Conservation (phyloP, 2,113 vertebrate genomes). For the Leuciscus idus region DNA sequence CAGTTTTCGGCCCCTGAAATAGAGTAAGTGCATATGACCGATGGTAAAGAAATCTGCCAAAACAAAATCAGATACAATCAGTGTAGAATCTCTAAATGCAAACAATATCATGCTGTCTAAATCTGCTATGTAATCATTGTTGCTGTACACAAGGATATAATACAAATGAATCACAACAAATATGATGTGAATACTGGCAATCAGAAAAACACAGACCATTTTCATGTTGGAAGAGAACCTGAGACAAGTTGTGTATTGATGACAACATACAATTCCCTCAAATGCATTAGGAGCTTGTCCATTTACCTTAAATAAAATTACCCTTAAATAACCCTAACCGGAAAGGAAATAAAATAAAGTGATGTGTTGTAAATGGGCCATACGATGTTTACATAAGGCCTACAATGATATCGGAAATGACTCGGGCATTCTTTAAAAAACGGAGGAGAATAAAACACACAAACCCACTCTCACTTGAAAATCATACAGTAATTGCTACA, state of each 20-base stretch:
- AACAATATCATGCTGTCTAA: conserved; percentile 76
- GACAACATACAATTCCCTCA: conserved; percentile 13
- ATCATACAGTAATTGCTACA: conserved; percentile 45
- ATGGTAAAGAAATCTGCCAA: conserved; percentile 29
- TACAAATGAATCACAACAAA: conserved; percentile 77
- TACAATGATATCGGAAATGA: conserved; percentile 32
- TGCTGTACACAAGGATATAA: conserved; percentile 62
- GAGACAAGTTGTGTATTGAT: conserved; percentile 54
- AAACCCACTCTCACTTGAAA: conserved; percentile 36
- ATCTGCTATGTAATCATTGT: conserved; percentile 74
- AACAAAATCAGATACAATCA: conserved; percentile 49
- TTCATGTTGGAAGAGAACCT: conserved; percentile 50
- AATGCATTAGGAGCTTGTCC: not conserved
- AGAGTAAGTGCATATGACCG: conserved; percentile 39
- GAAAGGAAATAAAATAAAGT: not conserved
- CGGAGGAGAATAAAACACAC: not conserved
- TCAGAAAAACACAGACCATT: conserved; percentile 52
- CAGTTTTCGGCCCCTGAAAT: conserved; percentile 46
- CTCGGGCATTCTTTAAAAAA: conserved; percentile 33
- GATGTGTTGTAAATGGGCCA: conserved; percentile 21
- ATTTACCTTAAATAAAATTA: not conserved
- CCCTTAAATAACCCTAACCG: not conserved
- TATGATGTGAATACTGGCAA: conserved; percentile 58
- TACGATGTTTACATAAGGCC: conserved; percentile 40
- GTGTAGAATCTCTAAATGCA: conserved; percentile 54